Conservation (phyloP, 92 coral and sea anemone species). For the Phenganax marumi region DNA sequence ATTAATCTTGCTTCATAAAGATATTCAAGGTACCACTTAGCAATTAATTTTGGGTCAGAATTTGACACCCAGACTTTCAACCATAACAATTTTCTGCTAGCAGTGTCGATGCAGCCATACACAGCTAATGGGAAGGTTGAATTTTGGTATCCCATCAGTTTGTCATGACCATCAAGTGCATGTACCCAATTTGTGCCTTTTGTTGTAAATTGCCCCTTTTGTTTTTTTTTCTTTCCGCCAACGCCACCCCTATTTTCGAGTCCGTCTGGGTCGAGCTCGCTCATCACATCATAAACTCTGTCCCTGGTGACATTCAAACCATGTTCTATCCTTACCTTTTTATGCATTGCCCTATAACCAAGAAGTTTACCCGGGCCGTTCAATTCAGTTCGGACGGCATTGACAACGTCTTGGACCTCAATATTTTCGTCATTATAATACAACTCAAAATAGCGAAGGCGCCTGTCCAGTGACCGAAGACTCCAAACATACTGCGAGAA, state of each 20-base stretch:
- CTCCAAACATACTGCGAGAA: conserved; percentile 57
- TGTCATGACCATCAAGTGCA: too few relatives aligned
- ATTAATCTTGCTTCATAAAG: too few relatives aligned
- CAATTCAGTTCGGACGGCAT: conserved; percentile 54
- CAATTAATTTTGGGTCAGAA: too few relatives aligned
- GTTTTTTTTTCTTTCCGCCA: too few relatives aligned
- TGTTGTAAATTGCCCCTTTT: too few relatives aligned
- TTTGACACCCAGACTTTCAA: too few relatives aligned
- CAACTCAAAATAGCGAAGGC: conserved; percentile 51
- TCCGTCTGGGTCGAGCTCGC: conserved; percentile 60
- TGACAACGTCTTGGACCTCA: conserved; percentile 44
- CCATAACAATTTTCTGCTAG: too few relatives aligned
- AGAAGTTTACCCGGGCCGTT: conserved; percentile 58
- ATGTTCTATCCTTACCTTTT: conserved; percentile 47
- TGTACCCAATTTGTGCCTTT: too few relatives aligned
- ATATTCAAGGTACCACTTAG: too few relatives aligned
- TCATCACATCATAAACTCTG: conserved; percentile 52
- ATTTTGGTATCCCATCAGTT: too few relatives aligned
- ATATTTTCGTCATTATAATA: conserved; percentile 53
- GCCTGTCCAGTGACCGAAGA: conserved; percentile 52
- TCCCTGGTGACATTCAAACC: conserved; percentile 53
- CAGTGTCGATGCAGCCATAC: too few relatives aligned
- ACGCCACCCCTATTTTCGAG: conserved; percentile 11
- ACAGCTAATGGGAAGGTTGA: too few relatives aligned
- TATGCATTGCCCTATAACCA: conserved; percentile 58